Evolutionary conservation across 2,113 vertebrate genomes (phyloP), one percentile per base, ranked within the genome.

Genomic region (Microtus richardsoni): DNA sequence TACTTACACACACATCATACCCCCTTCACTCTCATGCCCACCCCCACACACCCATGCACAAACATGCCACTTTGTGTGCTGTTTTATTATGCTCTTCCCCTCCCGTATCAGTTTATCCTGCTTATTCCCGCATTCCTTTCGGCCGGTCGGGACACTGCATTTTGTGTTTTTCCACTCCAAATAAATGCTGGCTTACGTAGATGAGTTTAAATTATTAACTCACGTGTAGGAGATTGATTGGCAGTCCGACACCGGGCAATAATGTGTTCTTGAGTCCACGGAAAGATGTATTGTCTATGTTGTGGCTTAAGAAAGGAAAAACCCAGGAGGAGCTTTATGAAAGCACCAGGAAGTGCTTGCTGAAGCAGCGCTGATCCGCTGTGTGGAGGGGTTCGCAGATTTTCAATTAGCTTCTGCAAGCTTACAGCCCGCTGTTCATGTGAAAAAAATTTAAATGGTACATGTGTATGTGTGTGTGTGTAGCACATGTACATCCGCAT

Each of bases 391-490:
- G 96, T 93, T 95, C 94, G 93, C 95, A 94, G 77, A 95, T 89
- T 97, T 97, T 97, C 68, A 98, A 98, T 98, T 97, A 98, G 96
- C 85, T 86, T 30, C 91, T 94, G 74, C 96, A 96, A 94, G 93
- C 93, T 95, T 77, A 47, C 49, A 91, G 96, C 70, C 52, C 90
- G 93, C 91, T 94, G 19, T 97, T 97, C 96, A 94, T 80, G 92
- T 54, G 90, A 95, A 97, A 83, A 83, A 91, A 75, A 89, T 41
- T 70, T 13, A 89, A 54, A 75, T 90, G 84, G 22, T 60, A 41
- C 41, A 13, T 70, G 68, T 54, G 36, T 7, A 0, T 78, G 19
- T 68, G 47, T 89, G 22, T 58, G 54, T 58, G 19, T 58, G 54
- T 58, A 21, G 54, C 58, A 0, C 24, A 8, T 66, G 62, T 54